Percentiles rank a stretch among this genome's conserved stretches.
Conservation (phyloP, 2,113 vertebrate species). For the Limnothrissa miodon region DNA sequence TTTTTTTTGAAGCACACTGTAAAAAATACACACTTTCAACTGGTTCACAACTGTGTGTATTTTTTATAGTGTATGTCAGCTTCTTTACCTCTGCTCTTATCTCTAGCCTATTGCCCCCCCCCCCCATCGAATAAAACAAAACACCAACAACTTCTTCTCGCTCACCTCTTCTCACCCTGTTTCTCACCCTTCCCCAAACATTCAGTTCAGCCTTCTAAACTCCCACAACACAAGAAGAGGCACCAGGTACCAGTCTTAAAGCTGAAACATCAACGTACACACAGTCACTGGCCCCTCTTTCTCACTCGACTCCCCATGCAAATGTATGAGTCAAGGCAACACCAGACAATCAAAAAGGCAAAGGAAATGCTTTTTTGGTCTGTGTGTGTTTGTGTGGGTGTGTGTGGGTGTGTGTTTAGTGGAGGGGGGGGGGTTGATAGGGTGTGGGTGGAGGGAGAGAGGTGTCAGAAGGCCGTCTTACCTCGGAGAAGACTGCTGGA, state of each 20-base stretch:
- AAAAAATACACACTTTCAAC: no score
- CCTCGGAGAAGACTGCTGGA: slow-evolving; percentile 80
- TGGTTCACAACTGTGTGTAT: no score
- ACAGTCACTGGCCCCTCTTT: not conserved
- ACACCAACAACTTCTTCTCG: not conserved
- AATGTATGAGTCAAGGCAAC: not conserved
- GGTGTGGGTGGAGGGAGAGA: not conserved
- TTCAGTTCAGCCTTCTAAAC: not conserved
- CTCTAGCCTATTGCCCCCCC: not conserved
- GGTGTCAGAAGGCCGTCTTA: slow-evolving; percentile 64
- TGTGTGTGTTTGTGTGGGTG: no score
- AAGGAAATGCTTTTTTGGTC: not conserved
- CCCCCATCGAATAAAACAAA: no score
- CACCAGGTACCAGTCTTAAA: not conserved
- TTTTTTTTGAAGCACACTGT: no score
- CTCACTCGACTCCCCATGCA: not conserved
- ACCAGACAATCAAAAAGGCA: not conserved
- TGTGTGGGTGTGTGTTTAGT: not conserved
- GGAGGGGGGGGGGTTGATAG: no score
- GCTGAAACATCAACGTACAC: not conserved
- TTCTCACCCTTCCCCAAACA: slow-evolving; percentile 27
- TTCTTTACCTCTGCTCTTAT: not conserved
- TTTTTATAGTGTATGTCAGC: not conserved
- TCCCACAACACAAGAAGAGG: slow-evolving; percentile 25
- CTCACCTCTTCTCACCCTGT: slow-evolving; percentile 24